phyloP scores from a whole-genome alignment of 2,113 vertebrate genomes.

The Melierax canorus region DNA sequence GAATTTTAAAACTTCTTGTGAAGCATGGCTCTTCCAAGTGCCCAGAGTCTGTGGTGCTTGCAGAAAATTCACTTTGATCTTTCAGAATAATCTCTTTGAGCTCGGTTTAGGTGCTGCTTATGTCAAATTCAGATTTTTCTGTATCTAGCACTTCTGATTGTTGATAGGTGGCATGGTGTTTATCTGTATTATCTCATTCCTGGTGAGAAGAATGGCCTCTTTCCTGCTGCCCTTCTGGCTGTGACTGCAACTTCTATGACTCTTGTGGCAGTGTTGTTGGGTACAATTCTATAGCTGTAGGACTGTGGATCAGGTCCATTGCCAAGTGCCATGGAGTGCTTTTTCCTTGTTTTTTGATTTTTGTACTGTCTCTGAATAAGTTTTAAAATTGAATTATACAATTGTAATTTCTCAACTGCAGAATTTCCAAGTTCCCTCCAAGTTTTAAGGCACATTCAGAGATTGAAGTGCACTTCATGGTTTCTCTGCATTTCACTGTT shows the following conservation, averaged over 20 bases:
- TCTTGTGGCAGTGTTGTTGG: background rate
- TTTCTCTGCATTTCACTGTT: background rate
- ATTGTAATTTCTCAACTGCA: background rate
- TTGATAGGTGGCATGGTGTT: background rate
- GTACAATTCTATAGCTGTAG: background rate
- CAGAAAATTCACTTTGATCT: background rate
- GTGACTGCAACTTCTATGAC: background rate
- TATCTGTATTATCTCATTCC: background rate
- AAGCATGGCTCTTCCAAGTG: background rate
- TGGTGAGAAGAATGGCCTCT: background rate
- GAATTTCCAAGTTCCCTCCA: background rate
- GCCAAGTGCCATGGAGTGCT: background rate
- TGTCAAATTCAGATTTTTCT: background rate
- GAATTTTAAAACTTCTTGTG: background rate
- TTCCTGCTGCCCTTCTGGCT: background rate
- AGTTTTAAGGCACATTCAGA: background rate
- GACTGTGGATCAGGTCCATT: background rate
- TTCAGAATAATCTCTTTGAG: background rate
- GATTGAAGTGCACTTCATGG: accelerated
- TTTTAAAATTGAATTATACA: background rate
- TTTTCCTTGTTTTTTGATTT: background rate
- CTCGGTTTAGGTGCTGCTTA: background rate
- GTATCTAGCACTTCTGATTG: background rate
- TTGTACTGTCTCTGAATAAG: background rate
- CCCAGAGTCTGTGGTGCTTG: background rate